phyloP scores from a whole-genome alignment of 2,797 vertebrate genomes.

The Alosa sapidissima region DNA sequence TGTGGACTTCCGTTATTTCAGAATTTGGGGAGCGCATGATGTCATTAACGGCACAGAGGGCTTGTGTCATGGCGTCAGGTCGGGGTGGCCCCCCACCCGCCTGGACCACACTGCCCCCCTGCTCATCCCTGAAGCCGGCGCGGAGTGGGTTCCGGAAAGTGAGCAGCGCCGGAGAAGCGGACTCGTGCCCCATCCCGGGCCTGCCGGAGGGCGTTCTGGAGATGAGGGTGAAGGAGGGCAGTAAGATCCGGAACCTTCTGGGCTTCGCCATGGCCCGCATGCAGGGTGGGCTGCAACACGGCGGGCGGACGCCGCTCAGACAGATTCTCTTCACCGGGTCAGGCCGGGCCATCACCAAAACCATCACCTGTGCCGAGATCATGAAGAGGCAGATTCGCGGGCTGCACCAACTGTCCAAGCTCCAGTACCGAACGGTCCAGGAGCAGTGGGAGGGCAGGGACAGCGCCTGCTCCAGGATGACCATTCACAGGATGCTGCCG shows the following conservation, averaged over 20 bases:
- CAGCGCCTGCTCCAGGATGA: slow-evolving; percentile 61
- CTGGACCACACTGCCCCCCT: slow-evolving; percentile 21
- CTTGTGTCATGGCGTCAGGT: background rate
- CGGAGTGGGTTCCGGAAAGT: slow-evolving; percentile 84
- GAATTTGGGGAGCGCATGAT: background rate
- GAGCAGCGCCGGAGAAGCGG: slow-evolving; percentile 74
- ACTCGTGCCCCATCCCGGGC: slow-evolving; percentile 76
- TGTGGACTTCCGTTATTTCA: background rate
- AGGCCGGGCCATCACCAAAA: slow-evolving; percentile 88
- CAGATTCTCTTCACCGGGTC: slow-evolving; percentile 90
- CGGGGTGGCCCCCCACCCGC: background rate
- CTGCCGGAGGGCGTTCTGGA: slow-evolving; percentile 77
- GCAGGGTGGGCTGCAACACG: slow-evolving; percentile 62
- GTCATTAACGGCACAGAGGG: background rate
- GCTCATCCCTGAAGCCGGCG: slow-evolving; percentile 47
- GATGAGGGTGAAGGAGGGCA: slow-evolving; percentile 92
- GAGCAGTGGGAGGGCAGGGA: slow-evolving; percentile 84
- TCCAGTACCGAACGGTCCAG: slow-evolving; percentile 80
- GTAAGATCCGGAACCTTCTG: slow-evolving; percentile 92
- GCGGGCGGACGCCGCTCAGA: slow-evolving; percentile 58
- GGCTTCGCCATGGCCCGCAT: slow-evolving; percentile 84
- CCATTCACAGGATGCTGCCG: slow-evolving; percentile 82
- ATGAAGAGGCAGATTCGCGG: slow-evolving; percentile 85
- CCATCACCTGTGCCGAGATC: slow-evolving; percentile 93
- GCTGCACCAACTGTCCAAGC: slow-evolving; percentile 89